These are phyloP conservation scores for Drosophila falleni DNA, from an alignment of 2,888 invertebrate species.

Conservation along the genomic window DNA sequence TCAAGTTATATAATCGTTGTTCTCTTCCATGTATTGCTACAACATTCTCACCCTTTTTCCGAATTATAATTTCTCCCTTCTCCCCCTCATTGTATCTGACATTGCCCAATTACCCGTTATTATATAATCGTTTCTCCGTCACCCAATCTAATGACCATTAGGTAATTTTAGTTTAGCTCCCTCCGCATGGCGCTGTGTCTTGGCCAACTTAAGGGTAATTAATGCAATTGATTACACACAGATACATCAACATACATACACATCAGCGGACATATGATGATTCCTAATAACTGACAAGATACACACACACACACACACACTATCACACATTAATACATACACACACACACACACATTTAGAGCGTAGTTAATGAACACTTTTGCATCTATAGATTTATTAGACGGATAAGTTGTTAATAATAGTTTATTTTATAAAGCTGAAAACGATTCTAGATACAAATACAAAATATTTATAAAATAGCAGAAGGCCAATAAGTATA, in stretches of 20 bases:
- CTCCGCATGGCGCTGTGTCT: conserved; percentile 58
- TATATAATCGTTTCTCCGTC: conserved; percentile 15
- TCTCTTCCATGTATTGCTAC: not conserved
- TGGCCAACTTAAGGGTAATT: conserved; percentile 75
- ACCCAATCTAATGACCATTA: conserved; percentile 42
- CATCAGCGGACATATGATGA: conserved; percentile 69
- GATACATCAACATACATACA: conserved; percentile 19
- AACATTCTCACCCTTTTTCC: not conserved
- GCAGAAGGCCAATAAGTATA: conserved; percentile 68
- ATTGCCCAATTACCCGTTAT: conserved; percentile 17
- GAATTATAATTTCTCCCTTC: not conserved
- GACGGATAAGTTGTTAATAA: conserved; percentile 72
- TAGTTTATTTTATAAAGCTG: conserved; percentile 76
- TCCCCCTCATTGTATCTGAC: not conserved
- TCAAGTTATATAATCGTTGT: not conserved
- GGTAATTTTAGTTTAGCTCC: conserved; percentile 34
- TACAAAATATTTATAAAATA: conserved; percentile 50
- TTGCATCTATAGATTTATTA: conserved; percentile 65
- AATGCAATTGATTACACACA: conserved; percentile 73
- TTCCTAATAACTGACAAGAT: conserved; percentile 67
- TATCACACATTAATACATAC: conserved; percentile 13
- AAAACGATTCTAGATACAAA: conserved; percentile 52
- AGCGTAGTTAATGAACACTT: conserved; percentile 60
- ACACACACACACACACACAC: conserved; percentile 28
- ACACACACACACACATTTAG: conserved; percentile 51